Evolutionary conservation across 2,888 invertebrate species (phyloP).

Genomic region (Cetonia aurata): DNA sequence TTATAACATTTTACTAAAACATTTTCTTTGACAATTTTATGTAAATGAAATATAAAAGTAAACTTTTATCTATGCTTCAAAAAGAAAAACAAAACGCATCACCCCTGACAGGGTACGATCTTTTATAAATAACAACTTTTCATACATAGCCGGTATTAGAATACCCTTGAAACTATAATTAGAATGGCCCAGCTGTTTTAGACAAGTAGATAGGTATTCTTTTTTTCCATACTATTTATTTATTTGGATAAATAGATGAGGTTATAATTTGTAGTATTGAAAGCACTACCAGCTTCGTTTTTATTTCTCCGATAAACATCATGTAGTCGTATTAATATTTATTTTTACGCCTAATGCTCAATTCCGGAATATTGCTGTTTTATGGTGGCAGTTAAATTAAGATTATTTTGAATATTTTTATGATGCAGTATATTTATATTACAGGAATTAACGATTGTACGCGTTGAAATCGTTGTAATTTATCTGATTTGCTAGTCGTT

Average conservation of each 20-base stretch:
- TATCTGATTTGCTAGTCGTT: constrained; percentile 20
- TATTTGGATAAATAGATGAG: constrained; percentile 16
- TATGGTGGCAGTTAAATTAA: constrained; percentile 20
- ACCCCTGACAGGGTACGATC: too few species aligned
- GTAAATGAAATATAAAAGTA: too few species aligned
- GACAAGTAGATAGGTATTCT: background rate
- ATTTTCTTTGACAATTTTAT: too few species aligned
- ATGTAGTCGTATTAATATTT: constrained; percentile 22
- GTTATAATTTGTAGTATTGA: constrained; percentile 12
- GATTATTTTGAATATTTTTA: constrained; percentile 39
- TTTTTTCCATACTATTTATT: constrained; percentile 2
- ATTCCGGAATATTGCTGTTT: constrained; percentile 22
- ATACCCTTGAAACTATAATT: too few species aligned
- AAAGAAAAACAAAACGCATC: too few species aligned
- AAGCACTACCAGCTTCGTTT: background rate
- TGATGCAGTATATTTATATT: constrained; percentile 24
- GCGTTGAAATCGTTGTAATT: constrained; percentile 33
- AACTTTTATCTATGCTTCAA: too few species aligned
- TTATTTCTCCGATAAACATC: constrained; percentile 27
- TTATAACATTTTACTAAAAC: too few species aligned
- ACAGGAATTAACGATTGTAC: constrained; percentile 13
- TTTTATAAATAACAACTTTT: too few species aligned
- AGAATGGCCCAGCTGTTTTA: too few species aligned
- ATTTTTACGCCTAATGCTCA: constrained; percentile 31
- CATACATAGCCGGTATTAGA: too few species aligned